Percentiles rank a stretch among this genome's conserved stretches.
These are phyloP conservation scores for Protobothrops flavoviridis DNA, from an alignment of 2,113 vertebrate genomes.

Conservation along the genomic window DNA sequence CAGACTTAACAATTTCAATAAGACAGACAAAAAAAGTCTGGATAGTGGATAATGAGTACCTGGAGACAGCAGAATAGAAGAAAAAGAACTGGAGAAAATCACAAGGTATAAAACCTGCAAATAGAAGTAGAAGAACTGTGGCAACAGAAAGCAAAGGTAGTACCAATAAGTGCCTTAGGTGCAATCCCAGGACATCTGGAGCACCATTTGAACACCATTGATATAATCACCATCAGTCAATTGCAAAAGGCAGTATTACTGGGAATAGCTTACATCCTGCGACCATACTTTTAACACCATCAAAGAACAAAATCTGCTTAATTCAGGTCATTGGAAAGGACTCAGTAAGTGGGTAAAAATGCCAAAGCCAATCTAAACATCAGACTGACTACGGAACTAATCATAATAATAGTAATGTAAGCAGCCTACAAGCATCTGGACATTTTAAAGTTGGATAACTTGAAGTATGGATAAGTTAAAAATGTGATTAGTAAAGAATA, in stretches of 20 bases:
- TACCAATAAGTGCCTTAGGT: background rate
- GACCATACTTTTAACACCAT: background rate
- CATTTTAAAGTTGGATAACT: background rate
- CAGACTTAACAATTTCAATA: background rate
- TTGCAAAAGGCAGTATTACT: background rate
- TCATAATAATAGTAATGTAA: background rate
- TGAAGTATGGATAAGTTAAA: background rate
- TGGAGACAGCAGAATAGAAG: background rate
- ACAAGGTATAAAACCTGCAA: background rate
- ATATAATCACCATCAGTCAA: background rate
- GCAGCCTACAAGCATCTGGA: background rate
- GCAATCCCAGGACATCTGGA: background rate
- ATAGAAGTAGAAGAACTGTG: background rate
- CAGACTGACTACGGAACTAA: background rate
- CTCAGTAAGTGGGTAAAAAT: background rate
- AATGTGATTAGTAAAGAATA: background rate
- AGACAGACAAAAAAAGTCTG: background rate
- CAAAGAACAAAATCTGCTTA: background rate
- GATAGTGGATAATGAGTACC: background rate
- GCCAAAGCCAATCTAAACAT: background rate
- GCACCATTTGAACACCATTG: background rate
- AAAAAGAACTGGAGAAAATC: background rate
- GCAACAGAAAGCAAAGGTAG: background rate
- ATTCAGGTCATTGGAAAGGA: background rate
- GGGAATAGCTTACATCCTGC: background rate